Evolutionary conservation across 2,113 vertebrate genomes (phyloP).

Genomic region (Alethe castanea): DNA sequence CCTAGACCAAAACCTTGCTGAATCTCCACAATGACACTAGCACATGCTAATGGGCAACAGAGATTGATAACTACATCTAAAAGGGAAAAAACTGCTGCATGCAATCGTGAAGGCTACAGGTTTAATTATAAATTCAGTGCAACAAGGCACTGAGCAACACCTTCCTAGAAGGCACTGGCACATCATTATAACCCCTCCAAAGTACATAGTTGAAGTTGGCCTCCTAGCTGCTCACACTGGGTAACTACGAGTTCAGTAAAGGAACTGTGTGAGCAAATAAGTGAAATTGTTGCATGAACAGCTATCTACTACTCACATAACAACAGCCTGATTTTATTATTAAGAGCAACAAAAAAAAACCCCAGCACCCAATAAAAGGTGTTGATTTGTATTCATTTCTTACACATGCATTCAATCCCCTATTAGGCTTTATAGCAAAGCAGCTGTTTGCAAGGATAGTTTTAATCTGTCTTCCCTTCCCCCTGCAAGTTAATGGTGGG

Average conservation of each 20-base stretch:
- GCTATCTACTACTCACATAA: not conserved
- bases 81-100: not conserved
- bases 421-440: not conserved
- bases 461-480: not conserved
- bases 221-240: not conserved
- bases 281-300: not conserved
- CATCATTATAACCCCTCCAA: not conserved
- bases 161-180: not conserved
- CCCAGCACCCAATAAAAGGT: constrained; percentile 19
- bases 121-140: not conserved
- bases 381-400: not conserved
- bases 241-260: not conserved
- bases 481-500: not conserved
- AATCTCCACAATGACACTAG: not conserved
- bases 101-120: not conserved
- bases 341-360: not conserved
- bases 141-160: not conserved
- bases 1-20: not conserved
- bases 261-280: not conserved
- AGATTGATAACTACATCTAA: not conserved
- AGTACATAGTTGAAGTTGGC: not conserved
- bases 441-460: not conserved
- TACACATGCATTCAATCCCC: not conserved
- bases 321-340: not conserved
- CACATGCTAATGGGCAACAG: fast-evolving